These are phyloP conservation scores for Megatriorchis doriae DNA, from an alignment of 2,113 vertebrate species.

Conservation along the genomic window DNA sequence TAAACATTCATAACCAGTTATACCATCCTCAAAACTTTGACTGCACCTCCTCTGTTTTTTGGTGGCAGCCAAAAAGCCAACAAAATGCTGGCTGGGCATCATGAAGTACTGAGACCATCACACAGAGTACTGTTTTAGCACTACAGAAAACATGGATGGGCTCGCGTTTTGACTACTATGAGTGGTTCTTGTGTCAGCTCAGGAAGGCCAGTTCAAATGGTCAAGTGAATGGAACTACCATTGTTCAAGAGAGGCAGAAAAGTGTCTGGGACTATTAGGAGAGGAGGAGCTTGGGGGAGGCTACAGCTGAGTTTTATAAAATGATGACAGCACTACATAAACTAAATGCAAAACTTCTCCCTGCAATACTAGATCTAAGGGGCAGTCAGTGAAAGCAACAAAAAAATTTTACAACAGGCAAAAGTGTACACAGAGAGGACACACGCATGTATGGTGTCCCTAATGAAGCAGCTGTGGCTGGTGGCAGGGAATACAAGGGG, in stretches of 20 bases:
- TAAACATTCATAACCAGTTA: background rate
- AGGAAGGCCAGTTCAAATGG: background rate
- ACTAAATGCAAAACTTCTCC: background rate
- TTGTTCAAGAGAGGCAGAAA: background rate
- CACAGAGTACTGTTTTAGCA: background rate
- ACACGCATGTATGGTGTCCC: too few relatives aligned
- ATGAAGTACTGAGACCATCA: background rate
- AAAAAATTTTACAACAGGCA: background rate
- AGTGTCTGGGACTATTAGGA: background rate
- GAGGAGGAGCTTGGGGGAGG: background rate
- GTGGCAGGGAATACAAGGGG: background rate
- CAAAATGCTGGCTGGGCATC: background rate
- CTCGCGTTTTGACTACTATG: background rate
- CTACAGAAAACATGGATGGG: background rate
- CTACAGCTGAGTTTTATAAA: background rate
- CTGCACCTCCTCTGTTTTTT: background rate
- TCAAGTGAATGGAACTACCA: background rate
- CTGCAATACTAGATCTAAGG: background rate
- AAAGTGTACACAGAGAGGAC: background rate
- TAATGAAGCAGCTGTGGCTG: background rate
- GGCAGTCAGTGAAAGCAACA: background rate
- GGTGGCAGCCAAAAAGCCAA: background rate
- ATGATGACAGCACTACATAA: background rate
- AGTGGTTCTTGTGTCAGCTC: background rate
- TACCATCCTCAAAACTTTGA: background rate